These are phyloP conservation scores for Brachionus angularis DNA, from an alignment of 1,140 invertebrate genomes.

Conservation along the genomic window DNA sequence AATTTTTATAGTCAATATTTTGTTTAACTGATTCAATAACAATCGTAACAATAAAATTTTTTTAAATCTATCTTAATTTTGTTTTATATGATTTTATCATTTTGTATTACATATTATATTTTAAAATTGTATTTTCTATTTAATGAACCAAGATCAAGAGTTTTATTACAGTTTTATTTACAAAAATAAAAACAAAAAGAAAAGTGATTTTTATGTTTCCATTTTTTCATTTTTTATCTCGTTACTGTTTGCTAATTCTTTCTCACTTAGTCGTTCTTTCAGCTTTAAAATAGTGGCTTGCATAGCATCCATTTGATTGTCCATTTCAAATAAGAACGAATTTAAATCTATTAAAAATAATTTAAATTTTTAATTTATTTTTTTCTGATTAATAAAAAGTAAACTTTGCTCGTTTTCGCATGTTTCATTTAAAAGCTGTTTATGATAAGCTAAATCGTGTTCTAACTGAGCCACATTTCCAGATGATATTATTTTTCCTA, in stretches of 20 bases:
- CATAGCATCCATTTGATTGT: constrained; percentile 42
- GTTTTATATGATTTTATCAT: too few species aligned
- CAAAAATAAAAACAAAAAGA: too few species aligned
- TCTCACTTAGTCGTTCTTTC: constrained; percentile 28
- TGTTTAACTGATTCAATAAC: too few species aligned
- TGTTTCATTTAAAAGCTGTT: constrained; percentile 61
- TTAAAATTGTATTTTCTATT: too few species aligned
- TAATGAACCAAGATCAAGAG: too few species aligned
- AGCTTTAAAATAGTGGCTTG: constrained; percentile 23
- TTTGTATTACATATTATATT: too few species aligned
- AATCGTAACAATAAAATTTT: too few species aligned
- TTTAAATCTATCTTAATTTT: too few species aligned
- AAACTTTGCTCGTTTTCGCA: constrained; percentile 43
- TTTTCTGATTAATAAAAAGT: not conserved
- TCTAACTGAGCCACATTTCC: constrained; percentile 90
- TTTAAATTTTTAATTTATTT: not conserved
- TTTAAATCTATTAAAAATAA: constrained; percentile 17
- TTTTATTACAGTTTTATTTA: too few species aligned
- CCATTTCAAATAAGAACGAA: constrained; percentile 31
- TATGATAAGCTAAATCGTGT: constrained; percentile 87
- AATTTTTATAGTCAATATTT: too few species aligned
- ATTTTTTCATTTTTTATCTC: constrained; percentile 30
- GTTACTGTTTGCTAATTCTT: constrained; percentile 28
- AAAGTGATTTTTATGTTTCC: constrained; percentile 43
- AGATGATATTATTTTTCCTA: constrained; percentile 89